Conservation (phyloP, 2,888 invertebrate genomes). For the Gryllus longicercus region DNA sequence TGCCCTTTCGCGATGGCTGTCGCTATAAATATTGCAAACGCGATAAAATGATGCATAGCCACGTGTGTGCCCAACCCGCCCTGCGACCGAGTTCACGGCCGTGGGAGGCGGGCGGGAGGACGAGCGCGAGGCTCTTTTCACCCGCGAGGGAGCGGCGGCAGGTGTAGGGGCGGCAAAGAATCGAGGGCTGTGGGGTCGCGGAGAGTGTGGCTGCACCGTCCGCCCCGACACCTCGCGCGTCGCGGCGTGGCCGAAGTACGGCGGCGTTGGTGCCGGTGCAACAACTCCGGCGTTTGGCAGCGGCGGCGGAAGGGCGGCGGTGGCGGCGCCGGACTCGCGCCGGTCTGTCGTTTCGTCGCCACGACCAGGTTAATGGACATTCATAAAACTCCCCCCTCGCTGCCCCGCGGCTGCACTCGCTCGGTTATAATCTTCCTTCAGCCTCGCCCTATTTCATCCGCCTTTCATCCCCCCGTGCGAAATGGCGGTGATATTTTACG, state of each 20-base stretch:
- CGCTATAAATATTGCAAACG: conserved; percentile 17
- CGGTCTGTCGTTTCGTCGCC: not conserved
- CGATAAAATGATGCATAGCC: conserved; percentile 17
- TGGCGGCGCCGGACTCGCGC: too few species aligned
- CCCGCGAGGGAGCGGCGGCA: too few species aligned
- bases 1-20: conserved; percentile 4
- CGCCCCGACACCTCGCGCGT: not conserved
- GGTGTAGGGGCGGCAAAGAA: too few species aligned
- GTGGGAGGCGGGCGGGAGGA: not conserved
- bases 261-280: too few species aligned
- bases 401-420: not conserved
- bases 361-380: conserved; percentile 7
- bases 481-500: conserved; percentile 4
- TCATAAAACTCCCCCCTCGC: conserved; percentile 4
- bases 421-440: conserved; percentile 17
- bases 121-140: not conserved
- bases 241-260: not conserved
- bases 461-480: conserved; percentile 17
- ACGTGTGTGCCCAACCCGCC: not conserved
- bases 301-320: not conserved
- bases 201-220: not conserved
- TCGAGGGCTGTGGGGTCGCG: too few species aligned
- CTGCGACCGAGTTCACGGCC: not conserved
- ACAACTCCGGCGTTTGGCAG: not conserved
- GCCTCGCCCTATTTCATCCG: conserved; percentile 5